Evolutionary conservation across 2,888 invertebrate species (phyloP).

Genomic region (Furcula furcula): DNA sequence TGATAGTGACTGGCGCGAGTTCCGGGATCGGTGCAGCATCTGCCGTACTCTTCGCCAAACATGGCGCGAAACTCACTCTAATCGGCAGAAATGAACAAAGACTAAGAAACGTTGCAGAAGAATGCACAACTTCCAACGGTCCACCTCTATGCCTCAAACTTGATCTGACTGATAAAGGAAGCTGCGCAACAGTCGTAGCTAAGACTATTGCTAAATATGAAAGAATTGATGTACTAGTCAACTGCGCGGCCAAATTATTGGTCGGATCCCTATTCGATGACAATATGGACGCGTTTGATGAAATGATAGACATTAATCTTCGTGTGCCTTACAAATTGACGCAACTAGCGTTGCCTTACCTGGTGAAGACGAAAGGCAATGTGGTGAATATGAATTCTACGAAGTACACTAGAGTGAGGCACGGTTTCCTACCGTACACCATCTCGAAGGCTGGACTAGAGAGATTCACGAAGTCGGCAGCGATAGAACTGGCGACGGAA

Average conservation of each 20-base stretch:
- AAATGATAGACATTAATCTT: conserved; percentile 90
- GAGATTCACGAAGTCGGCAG: conserved; percentile 42
- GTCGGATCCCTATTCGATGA: conserved; percentile 89
- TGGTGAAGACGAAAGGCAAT: conserved; percentile 88
- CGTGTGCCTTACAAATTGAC: conserved; percentile 88
- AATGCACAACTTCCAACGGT: conserved; percentile 36
- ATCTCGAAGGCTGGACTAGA: conserved; percentile 44
- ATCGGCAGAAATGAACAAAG: conserved; percentile 52
- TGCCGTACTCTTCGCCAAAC: conserved; percentile 45
- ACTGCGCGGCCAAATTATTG: conserved; percentile 89
- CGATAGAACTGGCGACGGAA: conserved; percentile 38
- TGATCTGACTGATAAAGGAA: conserved; percentile 84
- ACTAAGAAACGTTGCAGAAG: conserved; percentile 36
- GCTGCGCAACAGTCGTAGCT: conserved; percentile 83
- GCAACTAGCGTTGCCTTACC: conserved; percentile 88
- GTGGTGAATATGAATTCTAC: conserved; percentile 95
- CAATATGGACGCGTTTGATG: conserved; percentile 90
- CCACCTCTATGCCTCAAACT: conserved; percentile 62
- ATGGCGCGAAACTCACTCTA: conserved; percentile 47
- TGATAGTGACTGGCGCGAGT: conserved; percentile 57
- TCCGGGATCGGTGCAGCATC: conserved; percentile 59
- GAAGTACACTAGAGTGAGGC: conserved; percentile 80
- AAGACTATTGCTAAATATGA: conserved; percentile 84
- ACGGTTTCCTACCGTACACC: conserved; percentile 41
- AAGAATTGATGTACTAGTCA: conserved; percentile 87